Evolutionary conservation across 2,113 vertebrate genomes (phyloP).

Genomic region (Balaeniceps rex): DNA sequence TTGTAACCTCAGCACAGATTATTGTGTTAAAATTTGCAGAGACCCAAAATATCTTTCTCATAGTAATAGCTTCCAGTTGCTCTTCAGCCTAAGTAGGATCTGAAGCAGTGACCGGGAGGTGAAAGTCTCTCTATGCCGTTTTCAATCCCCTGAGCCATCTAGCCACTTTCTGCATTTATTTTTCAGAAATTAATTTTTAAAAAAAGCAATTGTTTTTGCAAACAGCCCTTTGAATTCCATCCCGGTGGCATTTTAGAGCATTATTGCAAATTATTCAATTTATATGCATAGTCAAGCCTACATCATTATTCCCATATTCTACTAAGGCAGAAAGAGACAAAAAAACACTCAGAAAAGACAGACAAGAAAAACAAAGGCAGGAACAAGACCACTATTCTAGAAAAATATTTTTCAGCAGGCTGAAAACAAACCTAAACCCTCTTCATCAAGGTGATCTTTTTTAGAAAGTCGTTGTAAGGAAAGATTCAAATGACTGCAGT

Average conservation of each 20-base stretch:
- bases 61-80: not conserved
- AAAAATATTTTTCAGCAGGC: not conserved
- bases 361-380: not conserved
- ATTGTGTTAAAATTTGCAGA: not conserved
- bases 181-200: slow-evolving; percentile 34
- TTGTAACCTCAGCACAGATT: not conserved
- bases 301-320: slow-evolving; percentile 11
- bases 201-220: slow-evolving; percentile 47
- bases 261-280: slow-evolving; percentile 65
- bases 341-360: not conserved
- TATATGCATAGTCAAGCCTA: slow-evolving; percentile 62
- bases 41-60: not conserved
- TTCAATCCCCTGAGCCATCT: not conserved
- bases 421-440: not conserved
- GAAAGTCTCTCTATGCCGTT: not conserved
- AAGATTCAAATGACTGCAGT: slow-evolving; percentile 6
- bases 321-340: not conserved
- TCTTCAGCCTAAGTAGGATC: not conserved
- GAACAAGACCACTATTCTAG: not conserved
- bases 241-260: not conserved
- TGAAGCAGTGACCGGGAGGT: not conserved
- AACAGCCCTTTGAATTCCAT: slow-evolving; percentile 38
- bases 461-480: not conserved
- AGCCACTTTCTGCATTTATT: slow-evolving; percentile 29
- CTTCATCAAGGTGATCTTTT: slow-evolving; percentile 5